Evolutionary conservation across 2,888 invertebrate genomes (phyloP), one percentile per base, ranked within the genome.

Genomic region (Oasisia sp.): DNA sequence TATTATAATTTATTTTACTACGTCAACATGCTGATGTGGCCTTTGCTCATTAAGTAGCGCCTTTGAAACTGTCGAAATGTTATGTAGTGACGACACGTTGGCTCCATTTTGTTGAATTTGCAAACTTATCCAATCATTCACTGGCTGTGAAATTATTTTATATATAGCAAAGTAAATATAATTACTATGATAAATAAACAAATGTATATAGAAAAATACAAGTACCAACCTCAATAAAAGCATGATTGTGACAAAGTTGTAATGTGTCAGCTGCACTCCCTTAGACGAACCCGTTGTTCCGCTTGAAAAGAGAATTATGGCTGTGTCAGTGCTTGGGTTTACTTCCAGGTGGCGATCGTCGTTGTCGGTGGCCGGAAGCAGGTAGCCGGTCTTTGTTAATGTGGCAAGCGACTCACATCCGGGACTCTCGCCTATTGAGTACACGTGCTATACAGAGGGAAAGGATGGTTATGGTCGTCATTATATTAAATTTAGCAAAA

Each of bases 221-320:
- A 27, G 14, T 74, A 74, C 74, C 4, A 74, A 74, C 74, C 74
- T 27, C 7, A 74, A 27, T 1, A 19, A 5, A 74, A 74, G 74
- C 74, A 19, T 19, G 19, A 91, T 50, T 45, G 45, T 3, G n/a
- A 91, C 91, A 19, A 93, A 45, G 89, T 92, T 93, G 27, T 50
- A 56, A 89, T 93, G 91, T 8, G 93, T 89, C 44, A 93, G 90
- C 5, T 90, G 91, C 32, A 93, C 93, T 9, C 93, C 93, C 90
- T 93, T 93, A 5, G 89, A 89, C 8, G 38, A 45, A 45, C 93
- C 93, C 0, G 93, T 93, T 56, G 93, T 93, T 44, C 93, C 93
- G 32, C 93, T 93, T 5, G 93, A 93, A 89, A 93, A 93, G 19
- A 93, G 45, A 32, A 93, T 91, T 32, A 93, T 38, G 32, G 90